phyloP scores from a whole-genome alignment of 2,888 invertebrate species.

The Drosophila birchii region DNA sequence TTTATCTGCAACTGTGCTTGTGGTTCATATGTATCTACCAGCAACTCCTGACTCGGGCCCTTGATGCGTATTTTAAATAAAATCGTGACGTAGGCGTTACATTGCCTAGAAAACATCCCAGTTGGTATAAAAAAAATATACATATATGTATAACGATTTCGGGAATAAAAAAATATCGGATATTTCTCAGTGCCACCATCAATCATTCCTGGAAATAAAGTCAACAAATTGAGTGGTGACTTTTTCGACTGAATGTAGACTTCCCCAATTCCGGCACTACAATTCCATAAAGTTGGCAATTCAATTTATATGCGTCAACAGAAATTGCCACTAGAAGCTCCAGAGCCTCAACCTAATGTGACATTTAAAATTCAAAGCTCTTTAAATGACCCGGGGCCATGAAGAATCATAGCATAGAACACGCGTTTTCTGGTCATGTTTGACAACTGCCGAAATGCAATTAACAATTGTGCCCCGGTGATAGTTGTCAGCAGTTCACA shows the following conservation, averaged over 20 bases:
- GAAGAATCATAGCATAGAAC: conserved; percentile 63
- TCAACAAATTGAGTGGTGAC: conserved; percentile 43
- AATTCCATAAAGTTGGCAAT: conserved; percentile 31
- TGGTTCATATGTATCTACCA: not conserved
- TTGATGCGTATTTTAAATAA: conserved; percentile 1
- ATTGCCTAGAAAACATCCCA: not conserved
- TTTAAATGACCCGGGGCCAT: conserved; percentile 45
- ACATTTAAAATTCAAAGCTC: conserved; percentile 28
- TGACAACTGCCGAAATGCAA: conserved; percentile 80
- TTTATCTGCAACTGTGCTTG: not conserved
- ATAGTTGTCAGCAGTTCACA: conserved; percentile 54
- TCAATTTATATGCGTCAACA: conserved; percentile 30
- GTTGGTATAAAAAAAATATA: not conserved
- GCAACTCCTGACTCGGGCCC: not conserved
- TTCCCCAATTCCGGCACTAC: conserved; percentile 2
- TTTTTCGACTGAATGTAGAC: conserved; percentile 35
- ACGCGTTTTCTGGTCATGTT: conserved; percentile 67
- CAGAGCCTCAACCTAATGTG: conserved; percentile 44
- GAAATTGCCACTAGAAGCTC: conserved; percentile 15
- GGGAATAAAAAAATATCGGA: not conserved
- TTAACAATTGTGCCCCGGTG: conserved; percentile 78
- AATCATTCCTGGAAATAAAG: conserved; percentile 31
- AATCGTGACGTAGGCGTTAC: not conserved
- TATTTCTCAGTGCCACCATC: conserved; percentile 16
- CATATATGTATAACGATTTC: not conserved